Evolutionary conservation across 2,888 invertebrate species (phyloP), one percentile per base, ranked within the genome.

Genomic region (Selenia dentaria): DNA sequence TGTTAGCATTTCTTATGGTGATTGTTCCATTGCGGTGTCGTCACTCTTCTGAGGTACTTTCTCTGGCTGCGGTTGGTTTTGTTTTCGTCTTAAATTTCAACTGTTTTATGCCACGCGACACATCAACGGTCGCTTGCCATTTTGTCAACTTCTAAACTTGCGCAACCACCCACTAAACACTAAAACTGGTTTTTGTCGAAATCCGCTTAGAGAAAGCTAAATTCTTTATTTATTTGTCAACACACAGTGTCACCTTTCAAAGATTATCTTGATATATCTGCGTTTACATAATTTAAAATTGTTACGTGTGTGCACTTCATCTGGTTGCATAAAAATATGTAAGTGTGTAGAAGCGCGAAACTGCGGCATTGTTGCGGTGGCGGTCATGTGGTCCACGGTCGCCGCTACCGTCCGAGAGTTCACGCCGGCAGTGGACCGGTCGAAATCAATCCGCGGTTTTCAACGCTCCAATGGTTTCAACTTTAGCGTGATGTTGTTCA

Each of bases 401-500:
- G 69, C 66, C 41, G 51, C 37, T 20, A 24, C 46, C 43, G 40
- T 36, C 49, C 26, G 27, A 40, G 51, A 63, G 70, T 69, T 73
- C 65, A 59, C 61, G 36, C 43, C 51, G 66, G 54, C 68, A 64
- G 61, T 59, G 69, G 72, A 77, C 79, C 79, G 77, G 79, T 80
- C 73, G 82, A 80, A 86, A 85, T 83, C 73, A 75, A 89, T 83
- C 80, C 76, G 71, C 63, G 67, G 73, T 72, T 76, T 70, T 74
- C 69, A 74, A 81, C 81, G 87, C 77, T 83, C 70, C 79, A 81
- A 69, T 79, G 82, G 73, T 67, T 79, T 76, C 77, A 75, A 79
- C 78, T 82, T 75, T 68, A 79, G 65, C 59, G 70, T 74, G 70
- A 80, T 78, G 79, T 74, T 84, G 83, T 82, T 86, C 84, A 85